These are phyloP conservation scores for Pao palembangensis DNA, from an alignment of 2,113 vertebrate species.

Conservation along the genomic window DNA sequence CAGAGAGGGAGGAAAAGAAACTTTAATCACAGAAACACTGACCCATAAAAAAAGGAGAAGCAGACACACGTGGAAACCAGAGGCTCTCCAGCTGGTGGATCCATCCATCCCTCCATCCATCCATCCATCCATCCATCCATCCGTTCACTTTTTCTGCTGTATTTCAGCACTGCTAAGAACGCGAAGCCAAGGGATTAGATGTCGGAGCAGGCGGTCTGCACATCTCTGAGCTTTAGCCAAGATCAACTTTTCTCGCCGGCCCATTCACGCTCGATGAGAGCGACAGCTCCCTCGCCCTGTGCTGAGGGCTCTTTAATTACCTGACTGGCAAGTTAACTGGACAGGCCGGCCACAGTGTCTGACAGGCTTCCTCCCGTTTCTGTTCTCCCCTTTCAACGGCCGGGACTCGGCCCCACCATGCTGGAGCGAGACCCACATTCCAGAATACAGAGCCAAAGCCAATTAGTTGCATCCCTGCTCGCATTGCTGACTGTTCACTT, in stretches of 20 bases:
- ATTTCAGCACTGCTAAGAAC: slow-evolving; percentile 43
- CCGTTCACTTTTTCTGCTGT: slow-evolving; percentile 51
- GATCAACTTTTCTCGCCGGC: slow-evolving; percentile 36
- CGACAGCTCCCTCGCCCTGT: slow-evolving; percentile 20
- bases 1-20: slow-evolving; percentile 44
- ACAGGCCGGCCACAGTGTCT: slow-evolving; percentile 42
- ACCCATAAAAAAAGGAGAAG: slow-evolving; percentile 71
- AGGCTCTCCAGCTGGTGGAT: slow-evolving; percentile 71
- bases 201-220: slow-evolving; percentile 39
- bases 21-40: slow-evolving; percentile 76
- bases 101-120: slow-evolving; percentile 61
- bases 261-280: slow-evolving; percentile 43
- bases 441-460: slow-evolving; percentile 53
- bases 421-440: slow-evolving; percentile 61
- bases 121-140: slow-evolving; percentile 3
- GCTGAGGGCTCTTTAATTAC: slow-evolving; percentile 54
- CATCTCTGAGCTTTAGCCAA: slow-evolving; percentile 46
- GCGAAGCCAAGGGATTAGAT: slow-evolving; percentile 39
- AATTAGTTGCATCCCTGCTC: slow-evolving; percentile 53
- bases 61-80: slow-evolving; percentile 76
- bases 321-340: slow-evolving; percentile 42
- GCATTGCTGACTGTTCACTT: slow-evolving; percentile 52
- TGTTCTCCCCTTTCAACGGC: slow-evolving; percentile 27
- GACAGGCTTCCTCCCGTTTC: slow-evolving; percentile 49
- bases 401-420: slow-evolving; percentile 31